Conservation (phyloP, 2,888 invertebrate species). For the Dermolepida albohirtum region DNA sequence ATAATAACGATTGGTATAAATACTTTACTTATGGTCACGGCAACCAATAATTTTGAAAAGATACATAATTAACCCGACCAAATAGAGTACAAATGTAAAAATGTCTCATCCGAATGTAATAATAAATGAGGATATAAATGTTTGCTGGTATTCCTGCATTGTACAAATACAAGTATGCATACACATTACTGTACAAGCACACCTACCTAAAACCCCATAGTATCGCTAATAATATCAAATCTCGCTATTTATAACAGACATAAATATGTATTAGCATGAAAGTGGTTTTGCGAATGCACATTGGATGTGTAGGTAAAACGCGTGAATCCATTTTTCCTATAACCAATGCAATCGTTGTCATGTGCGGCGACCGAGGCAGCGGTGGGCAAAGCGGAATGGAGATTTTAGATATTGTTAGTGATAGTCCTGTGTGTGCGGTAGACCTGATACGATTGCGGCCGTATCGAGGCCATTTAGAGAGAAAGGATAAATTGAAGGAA, state of each 20-base stretch:
- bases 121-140: slow-evolving; percentile 37
- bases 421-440: slow-evolving; percentile 17
- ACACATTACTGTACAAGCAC: not conserved
- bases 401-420: slow-evolving; percentile 24
- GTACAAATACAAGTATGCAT: slow-evolving; percentile 12
- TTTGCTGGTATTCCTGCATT: not conserved
- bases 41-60: too few relatives aligned
- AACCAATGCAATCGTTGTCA: too few relatives aligned
- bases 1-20: too few relatives aligned
- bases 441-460: slow-evolving; percentile 28
- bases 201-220: not conserved
- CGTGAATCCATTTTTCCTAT: slow-evolving; percentile 3
- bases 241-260: slow-evolving; percentile 29
- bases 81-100: slow-evolving; percentile 19
- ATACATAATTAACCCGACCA: not conserved
- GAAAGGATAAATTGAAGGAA: slow-evolving; percentile 30
- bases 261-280: slow-evolving; percentile 35
- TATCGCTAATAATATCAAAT: slow-evolving; percentile 37
- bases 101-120: slow-evolving; percentile 28
- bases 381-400: not conserved
- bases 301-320: slow-evolving; percentile 28
- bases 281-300: slow-evolving; percentile 32
- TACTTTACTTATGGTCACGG: too few relatives aligned
- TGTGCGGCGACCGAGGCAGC: not conserved
- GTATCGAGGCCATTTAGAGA: slow-evolving; percentile 27